Evolutionary conservation across 2,797 vertebrate species (phyloP).

Genomic region (Clarias fuscus): DNA sequence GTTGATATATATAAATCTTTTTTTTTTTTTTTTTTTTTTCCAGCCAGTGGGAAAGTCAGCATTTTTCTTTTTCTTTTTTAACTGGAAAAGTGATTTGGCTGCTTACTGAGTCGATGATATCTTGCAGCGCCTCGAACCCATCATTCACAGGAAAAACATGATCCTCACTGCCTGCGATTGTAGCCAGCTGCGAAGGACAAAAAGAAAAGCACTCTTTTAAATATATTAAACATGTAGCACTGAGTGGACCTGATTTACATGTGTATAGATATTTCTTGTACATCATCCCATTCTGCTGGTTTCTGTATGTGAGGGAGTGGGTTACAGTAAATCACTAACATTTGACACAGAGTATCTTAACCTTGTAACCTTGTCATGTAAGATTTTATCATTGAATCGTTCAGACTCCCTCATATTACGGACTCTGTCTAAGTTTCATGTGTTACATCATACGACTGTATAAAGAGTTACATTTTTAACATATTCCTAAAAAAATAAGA

Average conservation of each 20-base stretch:
- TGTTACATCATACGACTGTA: neutral
- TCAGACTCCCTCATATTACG: neutral
- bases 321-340: neutral
- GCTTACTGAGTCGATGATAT: slow-evolving; percentile 91
- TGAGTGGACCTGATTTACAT: neutral
- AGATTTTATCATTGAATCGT: neutral
- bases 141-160: slow-evolving; percentile 97
- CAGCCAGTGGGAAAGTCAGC: neutral
- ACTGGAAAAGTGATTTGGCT: slow-evolving; percentile 6
- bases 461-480: neutral
- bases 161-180: slow-evolving; percentile 93
- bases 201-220: neutral
- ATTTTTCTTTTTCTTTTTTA: neutral
- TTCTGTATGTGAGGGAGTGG: neutral
- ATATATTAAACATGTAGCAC: neutral
- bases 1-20: too few relatives aligned
- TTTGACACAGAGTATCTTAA: neutral
- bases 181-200: slow-evolving; percentile 82
- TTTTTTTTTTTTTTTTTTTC: too few relatives aligned
- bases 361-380: too few relatives aligned
- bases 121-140: slow-evolving; percentile 93
- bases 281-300: neutral
- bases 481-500: neutral
- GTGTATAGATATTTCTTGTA: neutral
- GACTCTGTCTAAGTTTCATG: neutral